Base-by-base conservation (phyloP, 37 sponge, comb jelly and placozoan species). In the Agelas oroides region DNA sequence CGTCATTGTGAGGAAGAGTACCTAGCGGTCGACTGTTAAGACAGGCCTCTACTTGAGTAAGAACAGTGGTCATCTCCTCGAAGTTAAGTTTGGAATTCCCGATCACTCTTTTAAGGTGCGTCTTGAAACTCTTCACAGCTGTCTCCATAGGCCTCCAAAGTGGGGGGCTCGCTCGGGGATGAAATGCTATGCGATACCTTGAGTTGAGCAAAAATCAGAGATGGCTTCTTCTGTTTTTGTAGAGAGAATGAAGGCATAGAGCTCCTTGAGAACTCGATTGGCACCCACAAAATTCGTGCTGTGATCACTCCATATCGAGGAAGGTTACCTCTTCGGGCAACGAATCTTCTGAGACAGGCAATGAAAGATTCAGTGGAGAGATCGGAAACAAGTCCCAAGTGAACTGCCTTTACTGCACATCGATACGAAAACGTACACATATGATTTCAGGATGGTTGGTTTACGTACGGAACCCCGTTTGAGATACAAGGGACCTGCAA, bases 211-310 rank as follows among this genome's bases (percentile, higher is more conserved):
- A 37, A 84, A 84, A n/a, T 66, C 53, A n/a, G 35, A 52, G 73
- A 79, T 79, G 20, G 41, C 5, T 52, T 71, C 59, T 30, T 78
- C 58, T 67, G 57, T 80, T 52, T 80, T 32, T 14, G 53, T 79
- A 25, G 59, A 63, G 12, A 54, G 65, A 8, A 86, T 28, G 46
- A 77, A 70, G 17, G 40, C 78, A 34, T 57, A 23, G 30, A 80
- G 55, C 55, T 80, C 81, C 76, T 81, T 81, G 66, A 87, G 59
- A 31, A 38, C 65, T 21, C 55, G 56, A 15, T 34, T 39, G 31
- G 88, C 81, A 5, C 76, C 81, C 36, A 73, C 76, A 38, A 87
- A 87, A 66, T 73, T 87, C 20, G 75, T 80, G 54, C 75, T 75
- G 65, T 87, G 74, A 57, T 87, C 88, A 63, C 68, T 81, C 75